Evolutionary conservation across 2,797 vertebrate species (phyloP).

Genomic region (Otolemur crassicaudatus): DNA sequence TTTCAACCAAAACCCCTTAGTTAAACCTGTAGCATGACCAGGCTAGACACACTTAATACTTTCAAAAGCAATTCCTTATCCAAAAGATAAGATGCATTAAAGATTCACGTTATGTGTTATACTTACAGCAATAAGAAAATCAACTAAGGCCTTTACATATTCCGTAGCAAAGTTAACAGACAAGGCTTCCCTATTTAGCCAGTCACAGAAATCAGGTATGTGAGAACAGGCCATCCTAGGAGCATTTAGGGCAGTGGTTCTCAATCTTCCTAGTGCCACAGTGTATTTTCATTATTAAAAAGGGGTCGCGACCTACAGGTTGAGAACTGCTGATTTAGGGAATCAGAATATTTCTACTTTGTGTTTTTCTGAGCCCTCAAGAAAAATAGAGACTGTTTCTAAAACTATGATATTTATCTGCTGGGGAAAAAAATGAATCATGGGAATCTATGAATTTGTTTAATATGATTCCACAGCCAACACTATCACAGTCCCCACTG

Average conservation of each 20-base stretch:
- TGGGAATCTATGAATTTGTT: background rate
- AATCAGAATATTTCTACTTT: background rate
- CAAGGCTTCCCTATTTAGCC: background rate
- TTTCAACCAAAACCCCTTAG: background rate
- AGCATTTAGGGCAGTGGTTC: background rate
- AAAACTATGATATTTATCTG: background rate
- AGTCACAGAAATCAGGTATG: background rate
- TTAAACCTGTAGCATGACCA: background rate
- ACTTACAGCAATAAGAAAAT: background rate
- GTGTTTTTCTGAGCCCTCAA: background rate
- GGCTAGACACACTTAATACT: background rate
- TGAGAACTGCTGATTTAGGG: background rate
- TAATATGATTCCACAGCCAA: background rate
- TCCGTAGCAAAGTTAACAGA: background rate
- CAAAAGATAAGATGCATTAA: background rate
- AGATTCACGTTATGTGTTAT: background rate
- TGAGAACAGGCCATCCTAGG: background rate
- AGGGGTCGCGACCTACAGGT: too few species aligned
- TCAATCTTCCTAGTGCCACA: too few species aligned
- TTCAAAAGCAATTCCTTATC: background rate
- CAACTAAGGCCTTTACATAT: background rate
- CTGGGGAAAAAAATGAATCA: background rate
- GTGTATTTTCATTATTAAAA: too few species aligned
- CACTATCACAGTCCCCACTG: accelerated
- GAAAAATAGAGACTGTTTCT: background rate